Evolutionary conservation across 2,888 invertebrate species (phyloP), one percentile per base, ranked within the genome.

Genomic region (Petrophora chlorosata): DNA sequence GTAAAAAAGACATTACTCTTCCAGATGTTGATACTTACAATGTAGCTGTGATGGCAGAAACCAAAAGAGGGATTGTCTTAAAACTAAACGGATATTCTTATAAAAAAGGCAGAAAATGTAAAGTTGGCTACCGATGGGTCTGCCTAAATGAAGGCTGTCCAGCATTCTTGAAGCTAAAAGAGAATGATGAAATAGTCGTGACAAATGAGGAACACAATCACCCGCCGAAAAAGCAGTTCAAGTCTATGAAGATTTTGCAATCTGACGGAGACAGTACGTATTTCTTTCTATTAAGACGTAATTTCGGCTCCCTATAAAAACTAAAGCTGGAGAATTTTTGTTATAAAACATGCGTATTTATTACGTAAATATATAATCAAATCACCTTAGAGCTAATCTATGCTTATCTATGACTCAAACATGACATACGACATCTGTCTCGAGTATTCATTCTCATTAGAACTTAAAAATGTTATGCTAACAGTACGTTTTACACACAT

Each of bases 171-270:
- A 65, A 62, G 39, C 45, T 75, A 16, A 72, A 64, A 26, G 64
- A 67, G 13, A 13, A 56, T 2, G 62, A 73, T 49, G 74, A 74
- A 49, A 73, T 76, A 7, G 55, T 68, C 15, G 55, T 62, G 36
- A 52, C 59, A 1, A 62, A 68, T 17, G 61, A 65, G 19, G 43
- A 42, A 5, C 56, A 16, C 28, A 36, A 14, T 56, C 62, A 25
- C 58, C 32, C 40, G 5, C 73, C 43, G 5, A 49, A 3, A 14
- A 43, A 16, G 10, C 44, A 35, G 5, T 15, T 30, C 16, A 19
- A 42, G 12, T 26, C 55, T 28, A n/a, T 28, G 15, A 50, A 44
- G 16, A 9, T 32, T 7, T 12, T 5, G 9, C 33, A 50, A 5
- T 8, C 25, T 15, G 25, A 23, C 13, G 35, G 22, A 22, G 12